These are phyloP conservation scores for Callyntrura sp. DNA, from an alignment of 2,888 invertebrate genomes.

Conservation along the genomic window DNA sequence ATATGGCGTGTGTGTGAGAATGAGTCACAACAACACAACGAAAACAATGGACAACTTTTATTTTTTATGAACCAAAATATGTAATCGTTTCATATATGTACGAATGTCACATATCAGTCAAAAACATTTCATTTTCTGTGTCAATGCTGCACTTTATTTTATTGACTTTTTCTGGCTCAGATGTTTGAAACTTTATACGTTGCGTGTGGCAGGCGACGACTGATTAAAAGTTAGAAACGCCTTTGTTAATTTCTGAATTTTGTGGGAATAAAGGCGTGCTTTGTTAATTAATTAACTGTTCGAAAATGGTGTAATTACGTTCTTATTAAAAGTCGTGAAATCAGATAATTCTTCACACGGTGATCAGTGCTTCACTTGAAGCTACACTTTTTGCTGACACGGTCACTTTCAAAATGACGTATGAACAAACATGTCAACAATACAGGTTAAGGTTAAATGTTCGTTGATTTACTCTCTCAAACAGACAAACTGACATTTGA, in stretches of 20 bases:
- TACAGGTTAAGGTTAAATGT: too few relatives aligned
- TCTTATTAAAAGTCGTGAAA: too few relatives aligned
- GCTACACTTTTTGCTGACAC: not conserved
- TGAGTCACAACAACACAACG: not conserved
- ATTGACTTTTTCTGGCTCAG: constrained; percentile 26
- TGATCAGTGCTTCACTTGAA: too few relatives aligned
- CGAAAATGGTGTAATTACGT: not conserved
- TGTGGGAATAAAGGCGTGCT: too few relatives aligned
- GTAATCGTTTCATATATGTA: not conserved
- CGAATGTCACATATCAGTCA: constrained; percentile 40
- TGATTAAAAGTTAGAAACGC: too few relatives aligned
- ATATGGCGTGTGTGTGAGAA: not conserved
- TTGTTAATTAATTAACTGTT: constrained; percentile 10
- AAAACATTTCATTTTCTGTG: constrained; percentile 68
- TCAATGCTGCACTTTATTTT: constrained; percentile 60
- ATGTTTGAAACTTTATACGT: not conserved
- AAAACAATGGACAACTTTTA: constrained; percentile 10
- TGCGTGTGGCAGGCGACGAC: not conserved
- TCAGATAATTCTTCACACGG: too few relatives aligned
- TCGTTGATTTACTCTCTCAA: not conserved
- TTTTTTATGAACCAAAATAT: too few relatives aligned
- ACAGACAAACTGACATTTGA: not conserved
- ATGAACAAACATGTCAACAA: not conserved
- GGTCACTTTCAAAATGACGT: constrained; percentile 26
- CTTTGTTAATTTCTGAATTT: too few relatives aligned